A percentile compares a stretch with the other conserved stretches of the same genome.
Conservation (phyloP, 2,113 vertebrate species). For the Grammomys surdaster region DNA sequence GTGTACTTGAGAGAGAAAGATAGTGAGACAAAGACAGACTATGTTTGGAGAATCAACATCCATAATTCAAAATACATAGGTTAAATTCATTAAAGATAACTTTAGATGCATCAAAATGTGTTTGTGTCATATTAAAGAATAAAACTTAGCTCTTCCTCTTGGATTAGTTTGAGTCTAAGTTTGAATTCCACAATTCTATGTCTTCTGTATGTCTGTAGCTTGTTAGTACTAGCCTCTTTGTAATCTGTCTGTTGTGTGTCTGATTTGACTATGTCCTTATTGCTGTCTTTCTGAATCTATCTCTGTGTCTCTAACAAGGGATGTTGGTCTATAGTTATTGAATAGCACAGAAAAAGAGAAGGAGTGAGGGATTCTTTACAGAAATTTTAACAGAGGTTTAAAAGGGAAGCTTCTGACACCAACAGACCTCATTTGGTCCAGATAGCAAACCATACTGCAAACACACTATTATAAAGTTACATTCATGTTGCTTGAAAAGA, state of each 20-base stretch:
- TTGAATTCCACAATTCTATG: neutral
- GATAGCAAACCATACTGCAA: neutral
- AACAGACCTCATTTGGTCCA: neutral
- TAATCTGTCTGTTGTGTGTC: neutral
- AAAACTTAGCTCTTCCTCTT: neutral
- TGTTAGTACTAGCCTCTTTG: neutral
- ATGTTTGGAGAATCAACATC: neutral
- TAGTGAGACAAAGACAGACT: neutral
- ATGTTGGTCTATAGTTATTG: neutral
- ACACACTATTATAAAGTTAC: neutral
- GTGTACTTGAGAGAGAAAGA: neutral
- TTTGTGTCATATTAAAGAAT: neutral
- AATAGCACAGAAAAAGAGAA: neutral
- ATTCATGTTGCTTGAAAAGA: neutral
- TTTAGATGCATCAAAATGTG: neutral
- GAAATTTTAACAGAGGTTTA: neutral
- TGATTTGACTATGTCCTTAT: neutral
- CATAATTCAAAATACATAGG: neutral
- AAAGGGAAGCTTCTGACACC: neutral
- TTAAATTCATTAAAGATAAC: neutral
- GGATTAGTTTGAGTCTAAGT: neutral
- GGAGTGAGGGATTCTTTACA: neutral
- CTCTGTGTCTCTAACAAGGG: neutral
- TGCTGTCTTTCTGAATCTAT: neutral
- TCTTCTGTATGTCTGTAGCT: neutral